Evolutionary conservation across 2,797 vertebrate species (phyloP), one percentile per base, ranked within the genome.

Genomic region (Ataeniobius toweri): DNA sequence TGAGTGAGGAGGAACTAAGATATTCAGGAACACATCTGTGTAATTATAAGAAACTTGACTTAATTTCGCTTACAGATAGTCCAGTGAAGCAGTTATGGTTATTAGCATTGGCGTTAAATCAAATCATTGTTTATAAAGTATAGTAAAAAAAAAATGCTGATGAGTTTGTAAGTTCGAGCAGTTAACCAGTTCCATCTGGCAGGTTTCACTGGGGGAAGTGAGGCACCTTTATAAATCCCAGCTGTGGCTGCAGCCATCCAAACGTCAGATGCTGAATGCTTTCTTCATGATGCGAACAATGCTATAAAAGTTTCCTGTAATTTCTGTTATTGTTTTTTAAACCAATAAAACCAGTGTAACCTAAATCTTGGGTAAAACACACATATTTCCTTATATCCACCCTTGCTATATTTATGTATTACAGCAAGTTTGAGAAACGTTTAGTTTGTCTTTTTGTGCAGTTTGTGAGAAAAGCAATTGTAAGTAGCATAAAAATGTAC

Each of bases 161-260:
- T 89, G 89, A 86, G 81, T 92, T 86, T 77, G 79, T 85, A 72
- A 85, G 85, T 89, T 83, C 76, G 65, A 87, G 78, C 74, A 78
- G 83, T 83, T 92, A 94, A 92, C 83, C 44, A 83, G 76, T 86
- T 91, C 91, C 88, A 89, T 92, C 85, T 93, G 92, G 84, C 82
- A 71, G 63, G 89, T 89, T 91, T 88, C 86, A 85, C n/a, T 31
- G 59, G 87, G 67, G 76, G 71, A 87, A 84, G 84, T 50, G 80
- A 94, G 89, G 91, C 87, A 94, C 91, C 91, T 93, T 94, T 94
- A 95, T 94, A 89, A 92, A 91, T 89, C 90, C 94, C 94, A 95
- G 93, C 93, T 95, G 94, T 91, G 89, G 83, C 75, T 92, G 91
- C 88, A 92, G 88, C 93, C 88, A 90, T 93, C 86, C 86, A 46